Conservation (phyloP, 2,113 vertebrate genomes). For the Rhodinocichla rosea region DNA sequence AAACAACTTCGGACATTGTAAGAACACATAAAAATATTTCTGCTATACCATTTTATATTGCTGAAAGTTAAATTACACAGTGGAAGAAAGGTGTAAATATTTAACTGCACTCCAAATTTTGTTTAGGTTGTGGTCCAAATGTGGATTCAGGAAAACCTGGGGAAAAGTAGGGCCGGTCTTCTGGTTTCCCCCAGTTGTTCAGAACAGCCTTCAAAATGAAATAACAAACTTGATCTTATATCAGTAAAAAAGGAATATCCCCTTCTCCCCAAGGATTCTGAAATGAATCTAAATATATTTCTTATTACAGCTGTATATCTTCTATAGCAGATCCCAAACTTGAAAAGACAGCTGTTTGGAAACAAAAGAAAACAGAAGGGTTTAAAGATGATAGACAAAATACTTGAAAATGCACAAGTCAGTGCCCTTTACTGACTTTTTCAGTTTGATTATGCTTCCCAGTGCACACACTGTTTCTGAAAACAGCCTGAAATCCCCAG, state of each 20-base stretch:
- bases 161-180: background rate
- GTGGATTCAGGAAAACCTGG: slow-evolving; percentile 18
- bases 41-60: slow-evolving; percentile 62
- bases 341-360: background rate
- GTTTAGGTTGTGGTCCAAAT: slow-evolving; percentile 28
- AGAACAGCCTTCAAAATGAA: slow-evolving; percentile 9
- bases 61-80: slow-evolving; percentile 59
- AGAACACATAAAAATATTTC: slow-evolving; percentile 57
- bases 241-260: slow-evolving; percentile 35
- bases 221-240: slow-evolving; percentile 12
- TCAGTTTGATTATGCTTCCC: background rate
- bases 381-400: background rate
- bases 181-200: slow-evolving; percentile 54
- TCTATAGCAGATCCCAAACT: background rate
- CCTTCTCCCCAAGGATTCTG: slow-evolving; percentile 17
- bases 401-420: background rate
- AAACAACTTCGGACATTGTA: slow-evolving; percentile 69
- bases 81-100: slow-evolving; percentile 37
- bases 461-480: background rate
- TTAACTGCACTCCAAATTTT: background rate
- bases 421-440: background rate
- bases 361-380: background rate
- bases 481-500: background rate
- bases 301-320: background rate
- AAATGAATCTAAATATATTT: slow-evolving; percentile 39